Base-by-base conservation (phyloP, 1,140 invertebrate species). In the Zaprionus davidi region DNA sequence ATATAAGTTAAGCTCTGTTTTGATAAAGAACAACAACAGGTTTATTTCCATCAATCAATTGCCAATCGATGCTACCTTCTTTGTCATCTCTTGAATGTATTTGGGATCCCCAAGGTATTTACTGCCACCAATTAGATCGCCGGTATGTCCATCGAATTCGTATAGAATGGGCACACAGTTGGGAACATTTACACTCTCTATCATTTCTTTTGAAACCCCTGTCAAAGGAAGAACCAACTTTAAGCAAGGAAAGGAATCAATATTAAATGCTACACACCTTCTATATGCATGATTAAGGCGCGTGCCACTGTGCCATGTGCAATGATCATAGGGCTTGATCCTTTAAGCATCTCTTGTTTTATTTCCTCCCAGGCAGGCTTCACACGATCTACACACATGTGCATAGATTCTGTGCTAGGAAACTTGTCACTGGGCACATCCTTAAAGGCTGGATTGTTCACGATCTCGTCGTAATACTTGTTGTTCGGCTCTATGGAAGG, bases 91-190 rank as follows among this genome's bases (percentile, higher is more conserved):
- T 75, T 94, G 94, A 0, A 96, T 95, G 57, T 94, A 94, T 58
- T 95, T 95, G 55, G 94, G 93, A 92, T 96, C 95, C 7, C 95
- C 95, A 17, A 96, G 91, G 79, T 96, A 96, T 79, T 94, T 93
- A 79, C 94, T 93, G 38, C 94, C 93, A 9, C 94, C 94, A 4
- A 95, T 79, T 17, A 95, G 95, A 53, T 94, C 94, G 41, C 96
- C 91, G 41, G 94, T 90, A 24, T 84, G 78, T 24, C 94, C 93
- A 82, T 96, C 94, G 58, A 96, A 92, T 74, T 95, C 94, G 85
- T 96, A 96, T 3, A 95, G 94, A 69, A 96, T 94, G 5, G 96
- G 96, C 74, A 96, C 96, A 53, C 95, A 96, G 75, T 96, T 96
- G 7, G 96, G 96, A n/a, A 96, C 93, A 92, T 96, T 96, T 3